These are phyloP conservation scores for Sinohyriopsis cumingii DNA, from an alignment of 2,888 invertebrate genomes.

Conservation along the genomic window DNA sequence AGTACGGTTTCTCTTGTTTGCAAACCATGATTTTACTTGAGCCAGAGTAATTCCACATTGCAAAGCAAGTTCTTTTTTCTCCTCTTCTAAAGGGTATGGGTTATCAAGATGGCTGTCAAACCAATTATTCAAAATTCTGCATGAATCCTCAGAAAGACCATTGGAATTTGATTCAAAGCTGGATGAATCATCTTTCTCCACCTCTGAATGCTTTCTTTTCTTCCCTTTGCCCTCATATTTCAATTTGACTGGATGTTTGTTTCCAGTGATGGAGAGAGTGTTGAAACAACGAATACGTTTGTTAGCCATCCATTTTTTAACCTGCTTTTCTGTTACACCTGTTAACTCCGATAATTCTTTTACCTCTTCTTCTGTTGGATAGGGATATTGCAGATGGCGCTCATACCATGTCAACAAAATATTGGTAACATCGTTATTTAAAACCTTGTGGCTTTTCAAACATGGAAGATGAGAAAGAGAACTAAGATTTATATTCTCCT, in stretches of 20 bases:
- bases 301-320: constrained; percentile 68
- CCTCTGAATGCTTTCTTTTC: constrained; percentile 16
- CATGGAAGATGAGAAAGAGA: neutral
- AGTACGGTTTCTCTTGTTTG: constrained; percentile 63
- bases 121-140: constrained; percentile 51
- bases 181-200: constrained; percentile 7
- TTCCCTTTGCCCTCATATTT: constrained; percentile 43
- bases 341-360: constrained; percentile 43
- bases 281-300: constrained; percentile 63
- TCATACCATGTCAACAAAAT: constrained; percentile 58
- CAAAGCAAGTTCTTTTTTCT: constrained; percentile 50
- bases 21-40: constrained; percentile 65
- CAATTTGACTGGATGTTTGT: constrained; percentile 62
- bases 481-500: too few species aligned
- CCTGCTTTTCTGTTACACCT: constrained; percentile 54
- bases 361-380: constrained; percentile 57
- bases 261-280: constrained; percentile 64
- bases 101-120: constrained; percentile 48
- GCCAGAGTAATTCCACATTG: constrained; percentile 47
- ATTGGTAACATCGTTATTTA: constrained; percentile 39
- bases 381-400: constrained; percentile 59
- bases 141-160: constrained; percentile 39
- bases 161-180: constrained; percentile 38
- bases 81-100: constrained; percentile 58
- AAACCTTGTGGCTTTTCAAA: constrained; percentile 30